A percentile compares a stretch with the other conserved stretches of the same genome.
Conservation (phyloP, 2,888 invertebrate species). For the Caenorhabditis angaria region DNA sequence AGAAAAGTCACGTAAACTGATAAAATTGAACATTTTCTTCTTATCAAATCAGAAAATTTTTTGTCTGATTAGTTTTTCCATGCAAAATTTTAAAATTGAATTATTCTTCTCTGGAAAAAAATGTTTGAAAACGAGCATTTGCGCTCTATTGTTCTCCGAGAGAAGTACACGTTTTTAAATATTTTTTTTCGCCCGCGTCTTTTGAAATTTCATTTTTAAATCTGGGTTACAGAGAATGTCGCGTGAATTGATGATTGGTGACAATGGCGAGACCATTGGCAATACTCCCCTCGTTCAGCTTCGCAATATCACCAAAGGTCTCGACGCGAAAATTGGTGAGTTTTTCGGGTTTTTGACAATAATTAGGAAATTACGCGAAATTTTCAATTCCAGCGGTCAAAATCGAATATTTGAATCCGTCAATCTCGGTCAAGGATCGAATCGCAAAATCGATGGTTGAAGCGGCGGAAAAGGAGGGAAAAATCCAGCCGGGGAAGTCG, state of each 20-base stretch:
- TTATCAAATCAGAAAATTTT: no score
- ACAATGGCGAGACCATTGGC: conserved; percentile 50
- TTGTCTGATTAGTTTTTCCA: no score
- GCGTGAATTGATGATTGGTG: conserved; percentile 36
- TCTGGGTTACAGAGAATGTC: conserved; percentile 25
- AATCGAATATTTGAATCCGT: conserved; percentile 70
- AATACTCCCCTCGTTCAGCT: conserved; percentile 64
- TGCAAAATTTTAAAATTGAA: no score
- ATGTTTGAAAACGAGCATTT: background rate
- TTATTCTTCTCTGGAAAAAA: no score
- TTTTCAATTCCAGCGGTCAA: conserved; percentile 62
- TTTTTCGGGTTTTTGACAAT: background rate
- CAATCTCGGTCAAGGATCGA: conserved; percentile 68
- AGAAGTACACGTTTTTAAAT: background rate
- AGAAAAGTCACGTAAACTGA: background rate
- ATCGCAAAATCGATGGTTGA: conserved; percentile 66
- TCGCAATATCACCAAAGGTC: conserved; percentile 56
- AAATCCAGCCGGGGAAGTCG: conserved; percentile 45
- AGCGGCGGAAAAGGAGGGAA: conserved; percentile 46
- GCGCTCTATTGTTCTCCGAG: background rate
- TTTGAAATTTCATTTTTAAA: background rate
- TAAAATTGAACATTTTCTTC: no score
- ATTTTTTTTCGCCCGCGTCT: background rate
- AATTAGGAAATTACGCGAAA: background rate
- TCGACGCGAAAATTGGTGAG: conserved; percentile 63